Percentiles rank a stretch among this genome's conserved stretches.
phyloP scores from a whole-genome alignment of 2,113 vertebrate genomes.

The Channa argus region DNA sequence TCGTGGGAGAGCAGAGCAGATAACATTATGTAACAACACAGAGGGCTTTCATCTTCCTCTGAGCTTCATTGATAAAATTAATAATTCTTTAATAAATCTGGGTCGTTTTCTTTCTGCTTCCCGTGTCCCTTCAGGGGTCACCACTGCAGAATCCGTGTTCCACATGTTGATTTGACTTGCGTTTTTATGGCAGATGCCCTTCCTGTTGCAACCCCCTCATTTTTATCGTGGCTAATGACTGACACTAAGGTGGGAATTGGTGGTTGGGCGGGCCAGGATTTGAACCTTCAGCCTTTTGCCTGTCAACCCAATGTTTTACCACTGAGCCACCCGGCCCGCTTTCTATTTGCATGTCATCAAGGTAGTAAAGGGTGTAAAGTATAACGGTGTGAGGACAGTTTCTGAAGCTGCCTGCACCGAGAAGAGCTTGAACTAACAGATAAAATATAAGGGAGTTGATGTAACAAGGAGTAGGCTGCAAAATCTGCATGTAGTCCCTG shows the following conservation, averaged over 20 bases:
- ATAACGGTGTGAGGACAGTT: background rate
- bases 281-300: no score
- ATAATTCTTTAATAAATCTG: background rate
- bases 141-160: no score
- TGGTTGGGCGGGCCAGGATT: no score
- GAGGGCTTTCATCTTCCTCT: background rate
- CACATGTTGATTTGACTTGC: no score
- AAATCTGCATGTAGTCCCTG: no score
- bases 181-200: no score
- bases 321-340: no score
- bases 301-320: no score
- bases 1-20: constrained; percentile 2
- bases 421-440: background rate
- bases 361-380: background rate
- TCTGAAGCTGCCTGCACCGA: background rate
- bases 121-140: background rate
- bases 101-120: constrained; percentile 1
- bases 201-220: no score
- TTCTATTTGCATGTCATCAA: background rate
- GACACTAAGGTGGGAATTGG: no score
- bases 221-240: no score
- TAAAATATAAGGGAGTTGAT: background rate
- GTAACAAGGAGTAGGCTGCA: no score
- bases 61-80: constrained; percentile 39
- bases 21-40: constrained; percentile 16